A percentile compares a stretch with the other conserved stretches of the same genome.
These are phyloP conservation scores for Caenorhabditis wallacei DNA, from an alignment of 2,888 invertebrate genomes.

Conservation along the genomic window DNA sequence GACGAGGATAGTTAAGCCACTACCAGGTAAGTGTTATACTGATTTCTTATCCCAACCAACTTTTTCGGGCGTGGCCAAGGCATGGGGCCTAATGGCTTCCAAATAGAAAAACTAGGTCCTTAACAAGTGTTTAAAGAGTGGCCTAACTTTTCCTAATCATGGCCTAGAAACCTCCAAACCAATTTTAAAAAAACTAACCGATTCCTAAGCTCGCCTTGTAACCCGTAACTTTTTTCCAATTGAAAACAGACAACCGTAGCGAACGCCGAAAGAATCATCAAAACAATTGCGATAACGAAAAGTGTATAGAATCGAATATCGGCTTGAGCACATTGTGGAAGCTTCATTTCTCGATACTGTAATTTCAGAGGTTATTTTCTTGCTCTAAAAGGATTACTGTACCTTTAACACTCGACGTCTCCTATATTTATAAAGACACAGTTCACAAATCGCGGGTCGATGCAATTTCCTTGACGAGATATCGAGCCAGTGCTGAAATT, in stretches of 20 bases:
- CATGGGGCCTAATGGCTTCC: too few species aligned
- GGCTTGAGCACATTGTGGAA: constrained; percentile 84
- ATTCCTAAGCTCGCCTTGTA: constrained; percentile 52
- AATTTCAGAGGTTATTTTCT: too few species aligned
- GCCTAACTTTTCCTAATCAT: background rate
- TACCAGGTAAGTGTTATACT: too few species aligned
- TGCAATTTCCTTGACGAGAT: constrained; percentile 84
- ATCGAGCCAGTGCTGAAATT: constrained; percentile 85
- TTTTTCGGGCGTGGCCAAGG: too few species aligned
- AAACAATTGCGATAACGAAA: constrained; percentile 85
- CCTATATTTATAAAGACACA: constrained; percentile 85
- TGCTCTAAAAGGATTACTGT: constrained; percentile 1
- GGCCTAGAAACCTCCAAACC: background rate
- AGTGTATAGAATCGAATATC: constrained; percentile 85
- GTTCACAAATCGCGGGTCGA: constrained; percentile 85
- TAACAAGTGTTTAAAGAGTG: background rate
- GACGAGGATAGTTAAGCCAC: too few species aligned
- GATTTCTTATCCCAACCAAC: too few species aligned
- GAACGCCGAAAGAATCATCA: constrained; percentile 85
- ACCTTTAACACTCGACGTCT: constrained; percentile 86
- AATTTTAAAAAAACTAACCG: constrained; percentile 46
- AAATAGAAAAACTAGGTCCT: background rate
- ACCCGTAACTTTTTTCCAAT: constrained; percentile 70
- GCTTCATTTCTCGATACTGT: constrained; percentile 85
- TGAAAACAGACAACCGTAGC: constrained; percentile 85